A percentile compares a stretch with the other conserved stretches of the same genome.
phyloP scores from a whole-genome alignment of 2,888 invertebrate genomes.

The Brachylomia viminalis region DNA sequence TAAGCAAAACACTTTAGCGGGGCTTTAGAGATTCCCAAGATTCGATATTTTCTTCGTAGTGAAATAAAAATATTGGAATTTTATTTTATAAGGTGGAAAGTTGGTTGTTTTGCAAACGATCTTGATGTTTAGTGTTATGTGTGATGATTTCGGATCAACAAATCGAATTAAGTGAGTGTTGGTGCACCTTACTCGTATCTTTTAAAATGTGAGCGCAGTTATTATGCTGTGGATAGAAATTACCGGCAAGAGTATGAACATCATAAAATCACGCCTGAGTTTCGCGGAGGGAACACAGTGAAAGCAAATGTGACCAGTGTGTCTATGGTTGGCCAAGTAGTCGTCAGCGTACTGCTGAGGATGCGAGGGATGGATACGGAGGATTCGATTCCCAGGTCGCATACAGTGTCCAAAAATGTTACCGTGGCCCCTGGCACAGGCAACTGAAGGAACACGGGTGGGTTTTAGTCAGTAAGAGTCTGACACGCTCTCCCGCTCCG shows the following conservation, averaged over 20 bases:
- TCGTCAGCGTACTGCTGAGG: not conserved
- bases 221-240: too few relatives aligned
- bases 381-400: not conserved
- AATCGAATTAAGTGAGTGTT: too few relatives aligned
- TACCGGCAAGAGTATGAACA: too few relatives aligned
- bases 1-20: conserved; percentile 50
- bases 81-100: conserved; percentile 17
- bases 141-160: not conserved
- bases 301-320: not conserved
- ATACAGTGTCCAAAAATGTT: too few relatives aligned
- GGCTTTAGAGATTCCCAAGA: conserved; percentile 40
- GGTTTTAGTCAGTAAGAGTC: too few relatives aligned
- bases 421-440: too few relatives aligned
- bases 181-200: too few relatives aligned
- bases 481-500: too few relatives aligned
- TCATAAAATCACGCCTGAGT: not conserved
- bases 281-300: not conserved
- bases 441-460: too few relatives aligned
- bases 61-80: conserved; percentile 48
- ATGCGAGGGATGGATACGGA: too few relatives aligned
- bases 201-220: too few relatives aligned
- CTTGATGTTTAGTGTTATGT: not conserved
- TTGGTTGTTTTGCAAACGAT: not conserved
- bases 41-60: conserved; percentile 37
- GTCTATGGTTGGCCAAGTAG: not conserved